Conservation (phyloP, 1,140 invertebrate genomes). For the Trypoxylus dichotomus region DNA sequence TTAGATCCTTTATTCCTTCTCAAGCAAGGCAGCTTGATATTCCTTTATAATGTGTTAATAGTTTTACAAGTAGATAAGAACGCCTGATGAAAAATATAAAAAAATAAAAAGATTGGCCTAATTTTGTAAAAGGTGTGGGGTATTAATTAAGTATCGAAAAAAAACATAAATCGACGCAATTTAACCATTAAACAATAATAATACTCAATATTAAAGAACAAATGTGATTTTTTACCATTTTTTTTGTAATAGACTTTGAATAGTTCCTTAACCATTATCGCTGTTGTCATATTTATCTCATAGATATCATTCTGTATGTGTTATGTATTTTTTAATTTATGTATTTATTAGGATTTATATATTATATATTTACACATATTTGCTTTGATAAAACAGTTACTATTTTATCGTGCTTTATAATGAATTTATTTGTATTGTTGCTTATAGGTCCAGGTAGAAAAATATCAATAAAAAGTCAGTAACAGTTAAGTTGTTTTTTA, state of each 20-base stretch:
- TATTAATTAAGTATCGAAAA: conserved; percentile 24
- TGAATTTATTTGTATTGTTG: conserved; percentile 26
- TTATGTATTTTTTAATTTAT: conserved; percentile 34
- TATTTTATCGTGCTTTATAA: conserved; percentile 24
- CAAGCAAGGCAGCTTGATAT: conserved; percentile 12
- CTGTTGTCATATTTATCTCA: conserved; percentile 35
- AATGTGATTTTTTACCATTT: conserved; percentile 37
- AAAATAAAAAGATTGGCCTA: conserved; percentile 22
- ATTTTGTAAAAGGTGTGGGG: conserved; percentile 18
- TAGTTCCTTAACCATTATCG: conserved; percentile 34
- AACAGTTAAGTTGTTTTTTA: conserved; percentile 29
- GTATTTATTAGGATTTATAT: conserved; percentile 39
- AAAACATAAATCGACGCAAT: conserved; percentile 15
- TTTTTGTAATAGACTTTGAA: conserved; percentile 39
- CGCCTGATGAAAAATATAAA: conserved; percentile 3
- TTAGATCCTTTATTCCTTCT: neutral
- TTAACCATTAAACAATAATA: conserved; percentile 31
- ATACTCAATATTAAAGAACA: conserved; percentile 39
- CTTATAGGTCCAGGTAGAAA: conserved; percentile 41
- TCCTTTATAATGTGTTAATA: conserved; percentile 28
- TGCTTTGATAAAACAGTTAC: neutral
- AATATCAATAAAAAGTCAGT: conserved; percentile 39
- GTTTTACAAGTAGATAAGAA: conserved; percentile 20
- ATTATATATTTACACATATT: conserved; percentile 27
- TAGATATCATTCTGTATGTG: conserved; percentile 36